phyloP scores from a whole-genome alignment of 2,888 invertebrate species.

The Hedya salicella region DNA sequence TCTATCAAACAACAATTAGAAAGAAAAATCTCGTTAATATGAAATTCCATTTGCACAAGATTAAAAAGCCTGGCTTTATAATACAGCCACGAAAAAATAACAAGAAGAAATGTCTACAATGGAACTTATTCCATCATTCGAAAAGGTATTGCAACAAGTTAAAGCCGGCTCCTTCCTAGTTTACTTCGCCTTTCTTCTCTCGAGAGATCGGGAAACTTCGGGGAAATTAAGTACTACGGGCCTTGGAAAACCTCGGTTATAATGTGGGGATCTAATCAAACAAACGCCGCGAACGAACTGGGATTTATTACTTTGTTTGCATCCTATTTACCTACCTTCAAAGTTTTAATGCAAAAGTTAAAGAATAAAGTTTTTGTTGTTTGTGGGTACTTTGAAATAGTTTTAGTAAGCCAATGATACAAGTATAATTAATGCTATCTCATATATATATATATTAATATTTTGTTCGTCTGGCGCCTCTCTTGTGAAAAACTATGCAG shows the following conservation, averaged over 20 bases:
- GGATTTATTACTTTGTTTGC: slow-evolving; percentile 26
- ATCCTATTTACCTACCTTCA: slow-evolving; percentile 6
- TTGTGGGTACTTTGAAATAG: too few relatives aligned
- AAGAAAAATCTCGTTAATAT: slow-evolving; percentile 16
- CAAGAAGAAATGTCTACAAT: slow-evolving; percentile 36
- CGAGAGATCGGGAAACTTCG: slow-evolving; percentile 33
- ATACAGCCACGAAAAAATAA: slow-evolving; percentile 35
- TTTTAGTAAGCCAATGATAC: too few relatives aligned
- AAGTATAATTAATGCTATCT: too few relatives aligned
- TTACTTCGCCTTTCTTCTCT: slow-evolving; percentile 32
- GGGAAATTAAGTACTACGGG: slow-evolving; percentile 34
- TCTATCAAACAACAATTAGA: slow-evolving; percentile 20
- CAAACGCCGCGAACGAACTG: slow-evolving; percentile 28
- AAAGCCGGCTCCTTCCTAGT: slow-evolving; percentile 37
- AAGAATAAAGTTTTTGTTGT: not conserved
- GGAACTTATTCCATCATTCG: slow-evolving; percentile 43
- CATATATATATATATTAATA: too few relatives aligned
- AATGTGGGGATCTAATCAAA: slow-evolving; percentile 38
- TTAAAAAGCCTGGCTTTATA: slow-evolving; percentile 32
- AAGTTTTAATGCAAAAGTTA: slow-evolving; percentile 3
- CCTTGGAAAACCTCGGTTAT: slow-evolving; percentile 33
- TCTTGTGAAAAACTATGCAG: too few relatives aligned
- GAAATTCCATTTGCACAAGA: slow-evolving; percentile 31
- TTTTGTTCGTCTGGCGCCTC: too few relatives aligned
- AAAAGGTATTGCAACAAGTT: slow-evolving; percentile 44